Base-by-base conservation (phyloP, 2,888 invertebrate species). In the Incurvaria masculella region DNA sequence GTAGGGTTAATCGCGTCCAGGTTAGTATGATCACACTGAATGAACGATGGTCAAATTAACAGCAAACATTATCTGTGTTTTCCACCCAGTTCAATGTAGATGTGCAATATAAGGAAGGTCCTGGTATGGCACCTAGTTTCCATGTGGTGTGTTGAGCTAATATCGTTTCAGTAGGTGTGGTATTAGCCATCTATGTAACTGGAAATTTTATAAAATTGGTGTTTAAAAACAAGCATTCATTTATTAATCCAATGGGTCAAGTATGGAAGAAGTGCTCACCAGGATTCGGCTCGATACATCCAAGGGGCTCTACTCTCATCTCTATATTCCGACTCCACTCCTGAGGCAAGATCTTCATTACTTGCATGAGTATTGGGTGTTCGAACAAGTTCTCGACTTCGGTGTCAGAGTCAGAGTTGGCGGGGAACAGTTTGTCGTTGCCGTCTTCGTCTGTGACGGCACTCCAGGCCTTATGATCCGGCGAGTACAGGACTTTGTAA, bases 401-500 rank as follows among this genome's bases (percentile, higher is more conserved):
- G 6, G 43, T 23, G 4, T 21, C 33, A 8, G 14, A 45, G 18
- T 94, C 90, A 53, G 80, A 84, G 72, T 94, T 94, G 0, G 81
- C 94, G 1, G 84, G 72, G 67, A 90, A 93, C 21, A 84, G 60
- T 68, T 81, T 72, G 55, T 69, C 68, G 17, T 82, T 80, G 2
- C 79, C 76, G 1, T 78, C 62, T 0, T 71, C 64, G 52, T 86
- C 79, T 2, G 33, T 33, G 33, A 33, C 14, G 33, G 14, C 8
- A 87, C 57, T 0, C 89, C 72, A 0, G 64, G 64, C 14, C 53
- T 51, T 10, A 48, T 49, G 8, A 74, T 68, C 0, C 11, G 81
- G 81, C 0, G 92, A 89, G 68, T 91, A 93, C 57, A 83, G 69
- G 1, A 94, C 75, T 57, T 82, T 83, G 70, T 86, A 94, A 0